Evolutionary conservation across 2,888 invertebrate species (phyloP), one percentile per base, ranked within the genome.

Genomic region (Limnephilus auricula): DNA sequence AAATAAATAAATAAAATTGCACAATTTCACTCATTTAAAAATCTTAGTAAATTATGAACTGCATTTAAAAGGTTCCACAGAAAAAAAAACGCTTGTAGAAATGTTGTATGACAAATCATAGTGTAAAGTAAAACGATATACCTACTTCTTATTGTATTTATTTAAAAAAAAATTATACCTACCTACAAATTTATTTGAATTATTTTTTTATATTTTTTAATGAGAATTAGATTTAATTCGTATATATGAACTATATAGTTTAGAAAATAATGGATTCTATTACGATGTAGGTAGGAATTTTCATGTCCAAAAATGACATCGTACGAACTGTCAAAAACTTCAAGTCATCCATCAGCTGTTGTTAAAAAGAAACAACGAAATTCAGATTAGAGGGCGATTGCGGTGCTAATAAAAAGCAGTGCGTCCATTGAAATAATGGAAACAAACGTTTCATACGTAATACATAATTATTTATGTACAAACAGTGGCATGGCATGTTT

Each of bases 391-490:
- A 65, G 65, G 65, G 65, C 65, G 65, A 65, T 65, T 65, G 65
- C 65, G 0, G 65, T n/a, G 65, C 9, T 65, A 65, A n/a, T 65
- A n/a, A 65, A n/a, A 65, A 9, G 25, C 65, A 65, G 65, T 65
- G 65, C n/a, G 65, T 32, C 32, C 80, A 82, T 82, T 82, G 5
- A 31, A 82, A 82, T 32, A 32, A 32, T 82, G 15, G 30, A 80
- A 31, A 30, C 31, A 30, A 32, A 34, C 18, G 80, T 32, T 82
- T 32, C 80, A 65, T 84, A 84, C 32, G 34, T 32, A 37, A 32
- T 37, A 84, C 83, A 40, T 84, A 25, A 84, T 84, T 34, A 84
- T 84, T 34, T 37, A 85, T 45, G 30, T 82, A 40, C 37, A 85
- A n/a, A n/a, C 37, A 85, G 10, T 18, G 5, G n/a, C 13, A 12